Percentiles rank a stretch among this genome's conserved stretches.
Conservation (phyloP, 1,140 invertebrate species). For the Apis florea region DNA sequence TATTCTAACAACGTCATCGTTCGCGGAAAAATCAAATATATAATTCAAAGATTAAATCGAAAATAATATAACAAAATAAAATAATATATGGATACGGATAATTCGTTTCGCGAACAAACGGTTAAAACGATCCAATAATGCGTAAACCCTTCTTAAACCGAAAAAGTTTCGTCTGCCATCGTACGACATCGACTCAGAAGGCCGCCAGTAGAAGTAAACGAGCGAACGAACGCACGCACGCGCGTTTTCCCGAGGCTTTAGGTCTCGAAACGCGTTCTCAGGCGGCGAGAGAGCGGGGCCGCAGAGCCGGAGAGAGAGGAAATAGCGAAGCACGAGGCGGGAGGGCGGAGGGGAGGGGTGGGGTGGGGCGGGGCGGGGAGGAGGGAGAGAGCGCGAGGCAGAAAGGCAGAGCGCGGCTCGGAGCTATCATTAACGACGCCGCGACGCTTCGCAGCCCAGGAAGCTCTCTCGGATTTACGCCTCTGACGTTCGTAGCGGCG, state of each 20-base stretch:
- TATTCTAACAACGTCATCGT: too few relatives aligned
- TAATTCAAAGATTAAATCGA: too few relatives aligned
- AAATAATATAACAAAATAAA: too few relatives aligned
- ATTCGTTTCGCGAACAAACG: too few relatives aligned
- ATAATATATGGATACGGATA: too few relatives aligned
- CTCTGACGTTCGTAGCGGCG: constrained; percentile 44
- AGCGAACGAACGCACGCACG: constrained; percentile 27
- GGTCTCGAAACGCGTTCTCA: constrained; percentile 22
- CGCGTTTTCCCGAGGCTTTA: constrained; percentile 25
- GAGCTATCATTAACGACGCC: constrained; percentile 53
- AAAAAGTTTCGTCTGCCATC: background rate
- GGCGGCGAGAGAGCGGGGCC: background rate
- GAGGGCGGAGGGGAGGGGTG: background rate
- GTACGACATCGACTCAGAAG: background rate
- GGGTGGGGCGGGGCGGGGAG: too few relatives aligned
- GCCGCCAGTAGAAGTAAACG: constrained; percentile 5
- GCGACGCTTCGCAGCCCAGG: constrained; percentile 52
- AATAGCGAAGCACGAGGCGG: too few relatives aligned
- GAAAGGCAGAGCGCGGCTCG: constrained; percentile 42
- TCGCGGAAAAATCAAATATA: too few relatives aligned
- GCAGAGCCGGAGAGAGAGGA: background rate
- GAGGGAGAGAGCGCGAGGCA: constrained; percentile 11
- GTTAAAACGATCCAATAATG: too few relatives aligned
- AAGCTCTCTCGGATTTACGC: constrained; percentile 53
- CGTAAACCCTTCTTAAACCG: too few relatives aligned